Conservation (phyloP, 2,888 invertebrate genomes). For the Neoascia interrupta region DNA sequence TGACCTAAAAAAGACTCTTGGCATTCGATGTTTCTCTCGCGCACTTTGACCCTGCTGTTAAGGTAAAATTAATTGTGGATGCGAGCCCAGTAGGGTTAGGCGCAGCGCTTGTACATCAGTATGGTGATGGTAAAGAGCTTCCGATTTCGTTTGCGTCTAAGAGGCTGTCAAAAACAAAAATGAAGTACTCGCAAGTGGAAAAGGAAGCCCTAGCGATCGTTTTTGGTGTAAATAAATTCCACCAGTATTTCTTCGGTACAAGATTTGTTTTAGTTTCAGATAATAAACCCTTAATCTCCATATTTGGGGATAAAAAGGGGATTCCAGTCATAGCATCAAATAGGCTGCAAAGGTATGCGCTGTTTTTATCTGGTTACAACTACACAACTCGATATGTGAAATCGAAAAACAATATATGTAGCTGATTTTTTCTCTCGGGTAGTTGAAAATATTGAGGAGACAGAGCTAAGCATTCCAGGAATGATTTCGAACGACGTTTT, state of each 20-base stretch:
- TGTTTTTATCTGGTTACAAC: slow-evolving; percentile 55
- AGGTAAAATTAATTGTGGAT: slow-evolving; percentile 1
- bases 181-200: slow-evolving; percentile 71
- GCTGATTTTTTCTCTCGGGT: slow-evolving; percentile 61
- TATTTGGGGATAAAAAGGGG: slow-evolving; percentile 71
- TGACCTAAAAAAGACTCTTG: too few species aligned
- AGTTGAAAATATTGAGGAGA: not conserved
- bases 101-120: not conserved
- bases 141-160: slow-evolving; percentile 75
- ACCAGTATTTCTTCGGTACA: too few species aligned
- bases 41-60: not conserved
- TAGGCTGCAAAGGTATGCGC: too few species aligned
- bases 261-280: too few species aligned
- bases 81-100: slow-evolving; percentile 8
- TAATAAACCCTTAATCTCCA: slow-evolving; percentile 73
- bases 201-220: slow-evolving; percentile 73
- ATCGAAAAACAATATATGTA: slow-evolving; percentile 49
- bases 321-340: too few species aligned
- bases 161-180: too few species aligned
- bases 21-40: too few species aligned
- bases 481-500: not conserved
- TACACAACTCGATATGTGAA: slow-evolving; percentile 58
- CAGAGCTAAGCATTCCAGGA: not conserved
- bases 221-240: too few species aligned
- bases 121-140: slow-evolving; percentile 74